phyloP scores from a whole-genome alignment of 1,140 invertebrate species.

The Lanistes nyassanus region DNA sequence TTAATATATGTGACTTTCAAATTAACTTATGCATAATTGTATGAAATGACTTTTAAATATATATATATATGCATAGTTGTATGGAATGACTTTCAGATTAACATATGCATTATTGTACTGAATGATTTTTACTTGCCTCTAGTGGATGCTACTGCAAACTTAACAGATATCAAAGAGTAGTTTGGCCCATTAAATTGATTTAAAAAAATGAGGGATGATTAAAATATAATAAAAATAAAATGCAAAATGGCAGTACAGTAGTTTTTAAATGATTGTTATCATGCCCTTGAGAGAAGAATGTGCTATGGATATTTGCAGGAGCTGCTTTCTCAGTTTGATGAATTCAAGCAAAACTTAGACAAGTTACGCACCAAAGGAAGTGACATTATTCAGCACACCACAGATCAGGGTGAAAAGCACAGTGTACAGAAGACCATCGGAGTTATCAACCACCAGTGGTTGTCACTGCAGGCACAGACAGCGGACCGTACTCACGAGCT shows the following conservation, averaged over 20 bases:
- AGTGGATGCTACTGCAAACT: too few relatives aligned
- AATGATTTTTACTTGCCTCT: too few relatives aligned
- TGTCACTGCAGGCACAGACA: slow-evolving; percentile 75
- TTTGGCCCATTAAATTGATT: neutral
- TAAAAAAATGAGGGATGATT: neutral
- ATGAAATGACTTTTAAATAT: too few relatives aligned
- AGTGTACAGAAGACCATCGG: slow-evolving; percentile 50
- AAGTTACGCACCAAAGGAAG: slow-evolving; percentile 48
- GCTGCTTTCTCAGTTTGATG: slow-evolving; percentile 47
- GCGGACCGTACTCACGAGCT: slow-evolving; percentile 78
- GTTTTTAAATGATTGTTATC: neutral
- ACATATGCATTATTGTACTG: too few relatives aligned
- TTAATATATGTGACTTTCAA: too few relatives aligned
- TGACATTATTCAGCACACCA: slow-evolving; percentile 48
- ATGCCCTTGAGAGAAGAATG: neutral
- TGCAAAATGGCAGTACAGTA: neutral
- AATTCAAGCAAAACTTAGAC: slow-evolving; percentile 50
- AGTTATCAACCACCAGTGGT: slow-evolving; percentile 76
- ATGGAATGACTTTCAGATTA: too few relatives aligned
- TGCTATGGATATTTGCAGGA: slow-evolving; percentile 21
- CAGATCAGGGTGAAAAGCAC: slow-evolving; percentile 50
- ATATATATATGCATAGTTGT: too few relatives aligned
- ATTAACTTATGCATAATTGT: too few relatives aligned
- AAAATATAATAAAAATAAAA: neutral
- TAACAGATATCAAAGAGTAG: too few relatives aligned